A percentile compares a stretch with the other conserved stretches of the same genome.
phyloP scores from a whole-genome alignment of 2,888 invertebrate species.

The Priocnemis perturbator region DNA sequence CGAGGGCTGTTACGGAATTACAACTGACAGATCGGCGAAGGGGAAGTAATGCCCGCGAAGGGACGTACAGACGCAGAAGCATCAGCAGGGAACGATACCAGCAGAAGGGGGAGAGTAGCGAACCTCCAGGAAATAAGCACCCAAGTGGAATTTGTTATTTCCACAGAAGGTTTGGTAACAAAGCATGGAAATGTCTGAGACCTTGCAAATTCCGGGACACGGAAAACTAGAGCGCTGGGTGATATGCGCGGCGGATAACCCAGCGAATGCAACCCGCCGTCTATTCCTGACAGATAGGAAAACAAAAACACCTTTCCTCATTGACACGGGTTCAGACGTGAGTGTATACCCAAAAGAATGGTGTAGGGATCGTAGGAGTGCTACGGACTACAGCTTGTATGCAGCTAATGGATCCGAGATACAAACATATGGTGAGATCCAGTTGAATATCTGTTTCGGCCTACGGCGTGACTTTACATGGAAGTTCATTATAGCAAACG shows the following conservation, averaged over 20 bases:
- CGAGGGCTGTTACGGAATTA: too few species aligned
- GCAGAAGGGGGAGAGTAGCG: too few species aligned
- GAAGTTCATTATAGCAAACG: conserved; percentile 2
- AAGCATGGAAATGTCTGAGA: background rate
- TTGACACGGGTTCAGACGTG: background rate
- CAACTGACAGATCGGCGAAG: too few species aligned
- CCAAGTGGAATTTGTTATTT: too few species aligned
- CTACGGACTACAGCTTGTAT: background rate
- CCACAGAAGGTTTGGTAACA: background rate
- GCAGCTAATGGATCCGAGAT: conserved; percentile 17
- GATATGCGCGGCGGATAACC: background rate
- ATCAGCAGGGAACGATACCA: too few species aligned
- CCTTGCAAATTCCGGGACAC: background rate
- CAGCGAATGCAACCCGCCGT: background rate
- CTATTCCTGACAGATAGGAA: background rate
- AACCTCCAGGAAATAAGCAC: too few species aligned
- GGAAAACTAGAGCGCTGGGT: background rate
- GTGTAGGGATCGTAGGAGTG: background rate
- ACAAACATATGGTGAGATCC: conserved; percentile 6
- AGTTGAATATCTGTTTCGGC: background rate
- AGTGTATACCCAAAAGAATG: background rate
- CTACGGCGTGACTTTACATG: conserved; percentile 4
- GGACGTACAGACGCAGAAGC: too few species aligned
- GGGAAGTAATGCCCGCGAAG: too few species aligned
- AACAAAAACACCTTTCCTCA: background rate